phyloP scores from a whole-genome alignment of 2,797 vertebrate species.

The Apodemus agrarius region DNA sequence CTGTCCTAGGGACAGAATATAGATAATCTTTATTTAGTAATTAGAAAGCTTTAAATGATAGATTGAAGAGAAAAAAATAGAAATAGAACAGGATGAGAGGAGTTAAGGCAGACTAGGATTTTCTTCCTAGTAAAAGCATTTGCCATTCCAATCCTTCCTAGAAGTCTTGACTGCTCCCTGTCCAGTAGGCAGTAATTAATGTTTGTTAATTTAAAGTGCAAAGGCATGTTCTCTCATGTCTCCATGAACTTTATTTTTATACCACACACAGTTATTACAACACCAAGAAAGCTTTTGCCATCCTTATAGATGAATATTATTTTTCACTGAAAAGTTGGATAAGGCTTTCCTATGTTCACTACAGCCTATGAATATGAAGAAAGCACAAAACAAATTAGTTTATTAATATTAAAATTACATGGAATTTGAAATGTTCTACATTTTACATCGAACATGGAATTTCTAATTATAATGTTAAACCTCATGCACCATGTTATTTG shows the following conservation, averaged over 20 bases:
- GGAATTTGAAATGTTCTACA: conserved; percentile 1
- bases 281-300: not conserved
- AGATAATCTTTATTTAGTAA: not conserved
- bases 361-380: not conserved
- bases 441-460: not conserved
- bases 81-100: not conserved
- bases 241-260: not conserved
- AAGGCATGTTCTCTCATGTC: not conserved
- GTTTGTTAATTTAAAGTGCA: not conserved
- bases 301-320: not conserved
- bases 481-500: not conserved
- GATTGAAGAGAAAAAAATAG: not conserved
- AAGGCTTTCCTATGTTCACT: not conserved
- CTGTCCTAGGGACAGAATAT: not conserved
- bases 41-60: not conserved
- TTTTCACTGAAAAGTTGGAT: not conserved
- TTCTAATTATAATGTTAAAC: conserved; percentile 14
- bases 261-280: not conserved
- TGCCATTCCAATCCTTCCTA: not conserved
- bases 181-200: not conserved
- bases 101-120: not conserved
- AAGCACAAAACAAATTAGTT: not conserved
- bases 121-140: not conserved
- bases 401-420: conserved; percentile 6
- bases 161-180: not conserved